Percentiles rank a stretch among this genome's conserved stretches.
These are phyloP conservation scores for Ailuropoda melanoleuca DNA, from an alignment of 2,113 vertebrate species.

Conservation along the genomic window DNA sequence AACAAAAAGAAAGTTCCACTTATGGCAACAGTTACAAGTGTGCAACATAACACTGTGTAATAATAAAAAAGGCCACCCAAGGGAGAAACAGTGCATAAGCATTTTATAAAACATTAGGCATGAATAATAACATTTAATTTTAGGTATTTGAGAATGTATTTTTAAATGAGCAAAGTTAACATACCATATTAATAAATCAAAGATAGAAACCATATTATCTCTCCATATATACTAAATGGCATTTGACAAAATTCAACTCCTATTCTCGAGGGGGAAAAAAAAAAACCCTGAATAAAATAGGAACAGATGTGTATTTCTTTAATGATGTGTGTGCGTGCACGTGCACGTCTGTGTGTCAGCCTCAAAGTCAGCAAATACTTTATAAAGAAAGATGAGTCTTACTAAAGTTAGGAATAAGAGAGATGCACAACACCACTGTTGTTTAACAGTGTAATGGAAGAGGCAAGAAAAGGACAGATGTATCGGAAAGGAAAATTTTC, in stretches of 20 bases:
- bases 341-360: not conserved
- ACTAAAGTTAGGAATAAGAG: conserved; percentile 8
- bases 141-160: not conserved
- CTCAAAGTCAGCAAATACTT: not conserved
- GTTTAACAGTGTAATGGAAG: not conserved
- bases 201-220: not conserved
- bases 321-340: not conserved
- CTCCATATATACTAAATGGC: not conserved
- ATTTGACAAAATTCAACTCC: conserved; percentile 36
- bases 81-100: not conserved
- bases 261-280: not conserved
- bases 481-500: not conserved
- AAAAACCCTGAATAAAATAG: not conserved
- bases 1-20: not conserved
- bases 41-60: not conserved
- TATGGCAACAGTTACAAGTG: not conserved
- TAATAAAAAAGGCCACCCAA: not conserved
- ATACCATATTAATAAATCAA: not conserved
- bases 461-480: not conserved
- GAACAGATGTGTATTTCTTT: not conserved
- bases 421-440: not conserved
- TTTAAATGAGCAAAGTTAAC: not conserved
- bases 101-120: not conserved
- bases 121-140: conserved; percentile 13
- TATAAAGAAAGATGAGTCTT: not conserved